These are phyloP conservation scores for Triplophysa yarkandensis DNA, from an alignment of 2,797 vertebrate genomes.

Conservation along the genomic window DNA sequence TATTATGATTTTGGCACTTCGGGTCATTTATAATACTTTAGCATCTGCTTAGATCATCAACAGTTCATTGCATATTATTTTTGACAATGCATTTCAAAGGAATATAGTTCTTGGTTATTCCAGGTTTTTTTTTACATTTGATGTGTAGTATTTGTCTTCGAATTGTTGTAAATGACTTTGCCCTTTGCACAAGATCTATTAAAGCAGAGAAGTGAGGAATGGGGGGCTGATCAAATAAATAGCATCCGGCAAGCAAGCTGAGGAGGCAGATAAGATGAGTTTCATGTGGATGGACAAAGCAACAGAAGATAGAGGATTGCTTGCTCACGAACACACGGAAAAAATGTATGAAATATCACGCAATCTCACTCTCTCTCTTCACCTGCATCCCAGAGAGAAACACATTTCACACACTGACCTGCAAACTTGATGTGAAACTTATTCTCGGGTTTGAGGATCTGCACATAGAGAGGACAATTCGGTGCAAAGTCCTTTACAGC, in stretches of 20 bases:
- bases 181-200: neutral
- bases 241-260: neutral
- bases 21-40: neutral
- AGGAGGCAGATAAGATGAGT: slow-evolving; percentile 12
- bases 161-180: neutral
- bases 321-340: neutral
- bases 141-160: neutral
- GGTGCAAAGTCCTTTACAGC: slow-evolving; percentile 86
- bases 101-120: too few species aligned
- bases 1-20: neutral
- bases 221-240: neutral
- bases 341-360: neutral
- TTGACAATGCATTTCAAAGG: too few species aligned
- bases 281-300: neutral
- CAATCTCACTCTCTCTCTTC: neutral
- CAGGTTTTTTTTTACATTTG: too few species aligned
- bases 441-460: slow-evolving; percentile 86
- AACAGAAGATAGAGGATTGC: neutral
- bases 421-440: slow-evolving; percentile 88
- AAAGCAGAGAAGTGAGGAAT: neutral
- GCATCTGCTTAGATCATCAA: neutral
- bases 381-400: slow-evolving; percentile 38
- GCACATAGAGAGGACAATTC: slow-evolving; percentile 84
- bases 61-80: too few species aligned
- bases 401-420: slow-evolving; percentile 68